Conservation (phyloP, 2,888 invertebrate genomes). For the Crematogaster levior region DNA sequence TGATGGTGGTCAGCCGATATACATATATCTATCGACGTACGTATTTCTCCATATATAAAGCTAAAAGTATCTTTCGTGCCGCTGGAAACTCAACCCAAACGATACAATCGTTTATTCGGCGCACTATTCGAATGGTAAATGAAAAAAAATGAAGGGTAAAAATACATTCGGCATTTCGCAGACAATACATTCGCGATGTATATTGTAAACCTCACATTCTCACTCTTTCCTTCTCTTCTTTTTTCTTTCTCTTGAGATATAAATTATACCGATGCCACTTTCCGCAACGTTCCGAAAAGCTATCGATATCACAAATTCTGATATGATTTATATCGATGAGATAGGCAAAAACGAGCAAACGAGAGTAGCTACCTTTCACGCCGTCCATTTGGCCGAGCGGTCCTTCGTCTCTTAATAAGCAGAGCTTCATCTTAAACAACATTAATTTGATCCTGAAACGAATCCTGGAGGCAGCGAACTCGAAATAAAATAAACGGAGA, state of each 20-base stretch:
- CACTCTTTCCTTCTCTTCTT: too few relatives aligned
- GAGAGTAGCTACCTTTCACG: neutral
- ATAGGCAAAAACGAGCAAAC: neutral
- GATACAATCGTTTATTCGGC: constrained; percentile 27
- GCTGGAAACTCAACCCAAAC: constrained; percentile 9
- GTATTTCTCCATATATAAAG: constrained; percentile 49
- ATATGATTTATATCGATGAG: neutral
- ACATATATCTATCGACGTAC: constrained; percentile 70
- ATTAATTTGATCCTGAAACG: constrained; percentile 29
- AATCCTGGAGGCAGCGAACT: neutral
- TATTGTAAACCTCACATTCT: too few relatives aligned
- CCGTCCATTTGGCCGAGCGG: neutral
- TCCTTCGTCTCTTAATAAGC: constrained; percentile 6
- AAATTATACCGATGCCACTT: constrained; percentile 17
- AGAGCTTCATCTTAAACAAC: constrained; percentile 1
- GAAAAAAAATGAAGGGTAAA: constrained; percentile 2
- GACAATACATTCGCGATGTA: constrained; percentile 15
- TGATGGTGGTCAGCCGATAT: constrained; percentile 43
- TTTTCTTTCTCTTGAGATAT: neutral
- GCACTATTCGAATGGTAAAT: constrained; percentile 19
- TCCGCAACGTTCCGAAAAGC: neutral
- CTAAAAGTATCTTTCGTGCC: constrained; percentile 8
- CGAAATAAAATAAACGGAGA: constrained; percentile 39
- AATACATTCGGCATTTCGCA: neutral
- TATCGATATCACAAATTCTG: constrained; percentile 1